These are phyloP conservation scores for Helogale parvula DNA, from an alignment of 2,113 vertebrate species.

Conservation along the genomic window DNA sequence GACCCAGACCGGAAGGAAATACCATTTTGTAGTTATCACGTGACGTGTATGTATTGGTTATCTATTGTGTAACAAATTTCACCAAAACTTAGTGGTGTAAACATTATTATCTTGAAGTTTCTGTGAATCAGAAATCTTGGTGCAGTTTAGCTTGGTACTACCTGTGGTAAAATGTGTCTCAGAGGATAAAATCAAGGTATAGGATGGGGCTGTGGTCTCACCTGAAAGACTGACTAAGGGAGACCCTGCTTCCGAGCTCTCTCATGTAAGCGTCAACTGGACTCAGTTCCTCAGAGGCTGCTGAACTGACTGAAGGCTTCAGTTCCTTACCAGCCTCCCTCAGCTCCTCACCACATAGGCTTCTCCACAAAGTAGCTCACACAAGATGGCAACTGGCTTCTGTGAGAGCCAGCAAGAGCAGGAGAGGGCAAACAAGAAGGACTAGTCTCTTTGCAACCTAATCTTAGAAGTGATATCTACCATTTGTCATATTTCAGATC, in stretches of 20 bases:
- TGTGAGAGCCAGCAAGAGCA: background rate
- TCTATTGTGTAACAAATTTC: background rate
- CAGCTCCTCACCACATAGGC: background rate
- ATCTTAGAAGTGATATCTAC: background rate
- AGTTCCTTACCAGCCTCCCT: background rate
- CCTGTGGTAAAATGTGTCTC: background rate
- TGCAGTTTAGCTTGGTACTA: background rate
- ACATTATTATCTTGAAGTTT: background rate
- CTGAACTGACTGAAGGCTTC: background rate
- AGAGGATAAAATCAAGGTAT: background rate
- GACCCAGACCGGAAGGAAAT: background rate
- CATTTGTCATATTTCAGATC: background rate
- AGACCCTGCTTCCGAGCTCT: background rate
- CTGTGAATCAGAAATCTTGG: background rate
- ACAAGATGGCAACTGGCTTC: background rate
- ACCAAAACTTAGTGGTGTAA: background rate
- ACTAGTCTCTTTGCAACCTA: background rate
- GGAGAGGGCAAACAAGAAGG: background rate
- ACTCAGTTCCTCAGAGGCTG: background rate
- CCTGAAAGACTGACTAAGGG: background rate
- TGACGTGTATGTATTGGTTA: background rate
- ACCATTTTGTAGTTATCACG: background rate
- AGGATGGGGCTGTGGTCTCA: background rate
- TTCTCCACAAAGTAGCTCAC: background rate
- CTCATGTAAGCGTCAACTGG: background rate